Evolutionary conservation across 2,888 invertebrate genomes (phyloP), one percentile per base, ranked within the genome.

Genomic region (Eupelmus urozonus): DNA sequence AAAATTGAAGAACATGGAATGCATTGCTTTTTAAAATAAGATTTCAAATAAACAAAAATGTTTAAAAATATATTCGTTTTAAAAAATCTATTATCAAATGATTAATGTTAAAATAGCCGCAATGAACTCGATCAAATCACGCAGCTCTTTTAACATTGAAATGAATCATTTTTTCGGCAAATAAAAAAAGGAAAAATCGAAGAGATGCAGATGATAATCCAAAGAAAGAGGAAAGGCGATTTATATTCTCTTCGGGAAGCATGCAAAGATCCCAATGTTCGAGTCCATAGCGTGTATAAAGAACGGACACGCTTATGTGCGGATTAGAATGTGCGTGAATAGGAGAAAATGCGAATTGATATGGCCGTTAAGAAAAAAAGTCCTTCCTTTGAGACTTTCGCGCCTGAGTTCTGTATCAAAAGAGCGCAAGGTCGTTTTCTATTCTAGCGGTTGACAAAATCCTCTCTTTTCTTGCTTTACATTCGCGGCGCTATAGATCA

Each of bases 331-430:
- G 51, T 76, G 79, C 81, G 75, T 84, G 84, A 84, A 85, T 85
- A 81, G 84, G 79, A 84, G 83, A 83, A 85, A 85, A 85, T 85
- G 82, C 85, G 85, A 85, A 85, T 85, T 85, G 85, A 85, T 85
- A 84, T 82, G 84, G 85, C 83, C 85, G 20, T 1, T 34, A 60
- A 42, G 25, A 69, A 70, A 29, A 27, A 59, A 70, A 25, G 55
- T 34, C 80, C 82, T 82, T 82, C 81, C 76, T 83, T 84, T 83
- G 71, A 77, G 34, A 29, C 9, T 13, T 23, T 59, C 49, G 16
- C 49, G 45, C 9, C n/a, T 45, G 16, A 16, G 2, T 42, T 53
- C 25, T 67, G 16, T 59, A 3, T 1, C 18, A 20, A 60, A 62
- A 62, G 51, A 62, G n/a, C 51, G 18, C 34, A 20, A 25, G 27